Evolutionary conservation across 1,140 invertebrate species (phyloP), one percentile per base, ranked within the genome.

Genomic region (Cotesia chilonis): DNA sequence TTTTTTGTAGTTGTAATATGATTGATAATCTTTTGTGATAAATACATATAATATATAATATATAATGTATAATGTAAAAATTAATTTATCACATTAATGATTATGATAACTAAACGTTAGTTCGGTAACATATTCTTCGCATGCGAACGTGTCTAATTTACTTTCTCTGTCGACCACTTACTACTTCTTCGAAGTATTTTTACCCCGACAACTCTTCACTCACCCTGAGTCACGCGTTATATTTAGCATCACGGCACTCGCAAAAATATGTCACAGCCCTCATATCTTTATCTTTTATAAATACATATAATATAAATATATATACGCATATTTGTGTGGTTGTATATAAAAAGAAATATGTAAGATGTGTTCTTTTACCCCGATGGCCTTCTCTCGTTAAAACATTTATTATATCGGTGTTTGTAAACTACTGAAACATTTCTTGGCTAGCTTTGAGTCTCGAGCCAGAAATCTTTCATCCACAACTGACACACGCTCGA

Each of bases 211-310:
- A 63, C 52, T 52, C 37, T 5, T 71, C 74, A 61, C 74, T 72
- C 75, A 68, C 76, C 74, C 72, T 85, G 84, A 86, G 73, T 85
- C 83, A 86, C 75, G 75, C 73, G 79, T 80, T 84, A 79, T 80
- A 85, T 85, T 85, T 87, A 85, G 80, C 70, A 71, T 72, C 74
- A 72, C 68, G 68, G 72, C 76, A 70, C 78, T 69, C 75, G 81
- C 80, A 83, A 84, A 85, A 84, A 84, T 84, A 83, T 83, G 81
- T 82, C 81, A 76, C 76, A 68, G 68, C 70, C 66, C 51, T 70
- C 72, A 71, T 71, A 75, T 75, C 74, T 75, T 71, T 73, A 73
- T 71, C 73, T 75, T 68, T 61, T 72, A 60, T 55, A 72, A 57
- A 47, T 47, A 47, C 41, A 47, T 47, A 6, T 47, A 55, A 71